Evolutionary conservation across 30 jellyfish, hydroid and myxozoan genomes (phyloP).

Genomic region (Cassiopea andromeda): DNA sequence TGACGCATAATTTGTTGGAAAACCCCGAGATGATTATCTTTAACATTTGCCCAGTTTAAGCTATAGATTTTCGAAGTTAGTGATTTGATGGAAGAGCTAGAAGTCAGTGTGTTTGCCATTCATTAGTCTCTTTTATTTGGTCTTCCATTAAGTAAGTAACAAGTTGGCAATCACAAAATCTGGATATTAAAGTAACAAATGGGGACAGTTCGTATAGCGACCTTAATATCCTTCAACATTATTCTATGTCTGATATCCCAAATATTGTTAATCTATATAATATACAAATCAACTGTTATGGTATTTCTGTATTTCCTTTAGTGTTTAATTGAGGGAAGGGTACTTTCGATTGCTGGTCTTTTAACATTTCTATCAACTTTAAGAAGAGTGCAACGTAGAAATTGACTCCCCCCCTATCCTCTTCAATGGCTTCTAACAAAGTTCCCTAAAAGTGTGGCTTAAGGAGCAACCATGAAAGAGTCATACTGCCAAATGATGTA

Average conservation of each 20-base stretch:
- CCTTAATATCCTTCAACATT: neutral
- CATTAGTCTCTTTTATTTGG: conserved; percentile 12
- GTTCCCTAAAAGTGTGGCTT: neutral
- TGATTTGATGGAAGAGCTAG: conserved; percentile 9
- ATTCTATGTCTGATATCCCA: conserved; percentile 1
- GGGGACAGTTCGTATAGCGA: neutral
- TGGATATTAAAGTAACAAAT: neutral
- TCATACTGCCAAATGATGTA: neutral
- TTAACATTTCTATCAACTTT: neutral
- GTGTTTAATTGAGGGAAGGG: neutral
- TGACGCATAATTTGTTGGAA: no score
- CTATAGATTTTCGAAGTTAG: neutral
- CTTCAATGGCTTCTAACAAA: neutral
- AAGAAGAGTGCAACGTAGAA: neutral
- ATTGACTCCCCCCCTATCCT: neutral
- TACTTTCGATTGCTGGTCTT: neutral
- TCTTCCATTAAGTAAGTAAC: neutral
- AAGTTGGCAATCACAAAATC: neutral
- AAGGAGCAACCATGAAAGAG: neutral
- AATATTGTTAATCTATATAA: neutral
- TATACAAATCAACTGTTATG: neutral
- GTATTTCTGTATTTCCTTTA: neutral
- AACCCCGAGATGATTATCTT: no score
- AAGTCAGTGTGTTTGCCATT: conserved; percentile 1
- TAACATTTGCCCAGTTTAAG: no score